Conservation (phyloP, 2,113 vertebrate species). For the Thamnaconus septentrionalis region DNA sequence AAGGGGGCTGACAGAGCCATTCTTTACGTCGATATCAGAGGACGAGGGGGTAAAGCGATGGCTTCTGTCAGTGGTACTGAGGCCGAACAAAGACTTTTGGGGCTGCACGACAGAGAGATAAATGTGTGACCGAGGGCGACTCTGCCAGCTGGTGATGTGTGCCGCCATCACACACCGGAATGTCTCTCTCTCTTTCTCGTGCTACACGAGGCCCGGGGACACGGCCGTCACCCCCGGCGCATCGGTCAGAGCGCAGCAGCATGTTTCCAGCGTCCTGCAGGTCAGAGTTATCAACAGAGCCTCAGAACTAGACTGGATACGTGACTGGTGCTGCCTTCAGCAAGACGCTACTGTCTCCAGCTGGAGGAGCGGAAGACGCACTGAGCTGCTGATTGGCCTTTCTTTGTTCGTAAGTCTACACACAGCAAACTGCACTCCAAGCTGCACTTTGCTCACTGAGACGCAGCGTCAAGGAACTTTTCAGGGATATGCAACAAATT, state of each 20-base stretch:
- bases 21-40: conserved; percentile 66
- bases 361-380: no score
- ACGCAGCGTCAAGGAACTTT: no score
- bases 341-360: no score
- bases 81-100: conserved; percentile 68
- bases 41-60: conserved; percentile 57
- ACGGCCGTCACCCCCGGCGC: conserved; percentile 15
- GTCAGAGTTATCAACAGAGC: conserved; percentile 26
- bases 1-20: conserved; percentile 47
- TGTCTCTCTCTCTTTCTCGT: conserved; percentile 58
- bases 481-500: no score
- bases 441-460: no score
- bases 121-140: conserved; percentile 73
- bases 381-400: no score
- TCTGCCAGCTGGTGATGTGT: conserved; percentile 70
- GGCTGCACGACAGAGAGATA: conserved; percentile 60
- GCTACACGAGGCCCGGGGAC: conserved; percentile 65
- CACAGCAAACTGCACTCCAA: no score
- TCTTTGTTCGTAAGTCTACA: no score
- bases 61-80: conserved; percentile 64
- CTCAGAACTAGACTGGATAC: not conserved
- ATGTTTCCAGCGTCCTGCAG: conserved; percentile 32
- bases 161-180: conserved; percentile 46
- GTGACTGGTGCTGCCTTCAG: no score
- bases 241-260: no score